Evolutionary conservation across 2,113 vertebrate genomes (phyloP).

Genomic region (Romanogobio albipinnatus): DNA sequence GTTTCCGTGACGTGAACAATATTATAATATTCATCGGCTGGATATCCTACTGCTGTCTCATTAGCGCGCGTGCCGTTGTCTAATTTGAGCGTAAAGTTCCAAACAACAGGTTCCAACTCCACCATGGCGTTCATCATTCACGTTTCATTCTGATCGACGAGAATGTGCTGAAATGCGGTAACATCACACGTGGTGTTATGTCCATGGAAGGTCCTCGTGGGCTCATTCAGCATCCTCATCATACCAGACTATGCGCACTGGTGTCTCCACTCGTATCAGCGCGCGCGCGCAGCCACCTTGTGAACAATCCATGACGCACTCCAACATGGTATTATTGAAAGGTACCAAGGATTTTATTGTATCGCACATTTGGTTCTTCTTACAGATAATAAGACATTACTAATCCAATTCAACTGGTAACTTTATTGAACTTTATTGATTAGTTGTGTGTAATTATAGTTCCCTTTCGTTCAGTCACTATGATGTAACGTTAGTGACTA

Average conservation of each 20-base stretch:
- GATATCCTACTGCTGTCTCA: neutral
- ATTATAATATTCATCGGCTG: slow-evolving; percentile 53
- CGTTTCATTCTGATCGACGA: neutral
- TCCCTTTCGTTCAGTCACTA: no score
- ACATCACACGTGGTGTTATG: neutral
- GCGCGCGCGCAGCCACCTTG: neutral
- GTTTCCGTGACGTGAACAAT: slow-evolving; percentile 63
- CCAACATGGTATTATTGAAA: neutral
- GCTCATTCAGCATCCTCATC: slow-evolving; percentile 16
- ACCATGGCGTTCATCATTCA: slow-evolving; percentile 36
- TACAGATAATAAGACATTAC: neutral
- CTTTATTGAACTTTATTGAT: neutral
- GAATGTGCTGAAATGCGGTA: neutral
- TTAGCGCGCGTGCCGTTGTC: slow-evolving; percentile 59
- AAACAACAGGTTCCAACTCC: slow-evolving; percentile 37
- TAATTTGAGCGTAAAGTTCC: slow-evolving; percentile 56
- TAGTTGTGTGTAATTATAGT: neutral
- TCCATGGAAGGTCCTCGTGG: neutral
- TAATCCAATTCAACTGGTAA: neutral
- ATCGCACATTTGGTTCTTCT: neutral
- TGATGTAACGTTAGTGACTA: no score
- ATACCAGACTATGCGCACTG: neutral
- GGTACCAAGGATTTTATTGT: neutral
- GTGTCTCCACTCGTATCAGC: neutral
- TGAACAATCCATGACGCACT: neutral